Conservation (phyloP, 2,113 vertebrate genomes). For the Amia ocellicauda region DNA sequence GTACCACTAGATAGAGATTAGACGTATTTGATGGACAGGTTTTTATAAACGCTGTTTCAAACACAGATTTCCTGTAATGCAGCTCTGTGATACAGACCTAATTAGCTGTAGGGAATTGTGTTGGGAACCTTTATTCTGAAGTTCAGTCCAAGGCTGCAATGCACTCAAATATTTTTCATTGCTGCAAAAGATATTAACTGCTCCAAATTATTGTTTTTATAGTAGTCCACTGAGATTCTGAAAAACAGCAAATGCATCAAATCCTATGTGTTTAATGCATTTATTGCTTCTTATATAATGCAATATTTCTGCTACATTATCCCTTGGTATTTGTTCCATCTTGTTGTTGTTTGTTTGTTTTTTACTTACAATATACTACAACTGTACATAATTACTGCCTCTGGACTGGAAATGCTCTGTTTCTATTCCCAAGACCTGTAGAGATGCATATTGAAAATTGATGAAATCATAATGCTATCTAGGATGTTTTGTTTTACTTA, state of each 20-base stretch:
- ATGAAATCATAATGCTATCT: constrained; percentile 23
- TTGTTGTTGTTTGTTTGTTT: no score
- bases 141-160: constrained; percentile 1
- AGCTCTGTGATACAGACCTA: neutral
- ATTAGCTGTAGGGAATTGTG: constrained; percentile 1
- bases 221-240: neutral
- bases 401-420: constrained; percentile 8
- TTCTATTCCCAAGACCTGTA: constrained; percentile 14
- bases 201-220: constrained; percentile 10
- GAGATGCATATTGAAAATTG: constrained; percentile 24
- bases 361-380: constrained; percentile 8
- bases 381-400: constrained; percentile 20
- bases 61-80: neutral
- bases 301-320: constrained; percentile 12
- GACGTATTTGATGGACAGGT: neutral
- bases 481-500: constrained; percentile 18
- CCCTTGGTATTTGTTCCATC: constrained; percentile 12
- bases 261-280: constrained; percentile 9
- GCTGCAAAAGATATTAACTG: constrained; percentile 3
- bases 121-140: constrained; percentile 1
- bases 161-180: neutral
- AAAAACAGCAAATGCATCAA: constrained; percentile 12
- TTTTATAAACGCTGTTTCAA: neutral
- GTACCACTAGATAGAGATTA: no score
- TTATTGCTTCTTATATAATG: constrained; percentile 14